Base-by-base conservation (phyloP, 2,113 vertebrate genomes). In the Phylloscopus trochiloides region DNA sequence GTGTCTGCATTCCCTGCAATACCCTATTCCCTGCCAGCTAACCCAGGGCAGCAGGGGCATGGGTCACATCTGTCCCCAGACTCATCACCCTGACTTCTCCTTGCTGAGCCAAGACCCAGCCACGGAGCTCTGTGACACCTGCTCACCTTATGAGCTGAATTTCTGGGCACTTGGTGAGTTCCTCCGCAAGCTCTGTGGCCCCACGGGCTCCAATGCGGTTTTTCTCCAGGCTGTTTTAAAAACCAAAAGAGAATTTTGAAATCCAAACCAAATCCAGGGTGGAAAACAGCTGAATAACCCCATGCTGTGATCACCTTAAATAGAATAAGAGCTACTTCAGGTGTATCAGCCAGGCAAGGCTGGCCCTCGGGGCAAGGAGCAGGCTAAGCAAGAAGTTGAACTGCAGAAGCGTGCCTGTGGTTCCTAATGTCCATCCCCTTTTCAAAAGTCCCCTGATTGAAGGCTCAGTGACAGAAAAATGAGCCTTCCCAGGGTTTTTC, bases 101-200 rank as follows among this genome's bases (percentile, higher is more conserved):
- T 52, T 20, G 43, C 55, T 85, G 70, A 73, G 55, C 29, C 14
- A 5, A 18, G 5, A 34, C 6, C 13, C 47, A 77, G 24, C 43
- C 63, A 18, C 2, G 15, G 24, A 67, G 61, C 26, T 55, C 59
- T 2, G 2, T 20, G 62, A 28, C 1, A 6, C n/a, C 61, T 67
- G 65, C 97, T 97, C 97, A 99, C 99, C 99, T 98, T 95, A 99
- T 95, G 59, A 98, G 61, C 80, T 98, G 97, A 47, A 99, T 93
- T 51, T 95, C 96, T 2, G 97, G 96, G 71, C 97, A 98, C 36
- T 70, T 97, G 54, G 92, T 90, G 16, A 99, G 93, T 20, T 98
- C 97, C 73, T 94, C 90, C 1, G 96, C 96, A 12, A 99, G 91
- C 6, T 95, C 96, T n/a, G 91, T 92, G 21, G 97, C 98, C 86